These are phyloP conservation scores for Meandrina meandrites DNA, from an alignment of 92 coral and sea anemone species.

Conservation along the genomic window DNA sequence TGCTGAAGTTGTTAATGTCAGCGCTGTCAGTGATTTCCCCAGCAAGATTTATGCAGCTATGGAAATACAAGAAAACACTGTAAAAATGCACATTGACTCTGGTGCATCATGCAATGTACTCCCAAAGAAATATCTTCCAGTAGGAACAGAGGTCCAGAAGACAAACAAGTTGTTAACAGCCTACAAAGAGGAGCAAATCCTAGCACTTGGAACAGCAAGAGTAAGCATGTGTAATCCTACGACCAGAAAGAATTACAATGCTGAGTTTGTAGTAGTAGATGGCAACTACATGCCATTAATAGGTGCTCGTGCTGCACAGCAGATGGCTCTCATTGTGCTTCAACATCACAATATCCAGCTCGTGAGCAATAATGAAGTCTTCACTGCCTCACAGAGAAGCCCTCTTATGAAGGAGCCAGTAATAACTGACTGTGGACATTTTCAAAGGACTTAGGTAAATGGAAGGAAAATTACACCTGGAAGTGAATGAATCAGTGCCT, in stretches of 20 bases:
- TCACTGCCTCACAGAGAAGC: too few species aligned
- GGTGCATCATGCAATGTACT: constrained; percentile 33
- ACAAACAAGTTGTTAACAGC: constrained; percentile 6
- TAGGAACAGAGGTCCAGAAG: constrained; percentile 10
- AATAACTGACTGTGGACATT: too few species aligned
- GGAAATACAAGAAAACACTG: constrained; percentile 18
- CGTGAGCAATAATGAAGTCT: too few species aligned
- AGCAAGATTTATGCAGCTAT: constrained; percentile 21
- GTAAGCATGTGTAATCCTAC: too few species aligned
- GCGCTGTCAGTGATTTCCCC: neutral
- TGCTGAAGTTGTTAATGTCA: neutral
- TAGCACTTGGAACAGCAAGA: too few species aligned
- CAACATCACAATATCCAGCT: too few species aligned
- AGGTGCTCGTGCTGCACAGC: too few species aligned
- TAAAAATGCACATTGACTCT: constrained; percentile 28
- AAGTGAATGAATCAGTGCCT: constrained; percentile 27
- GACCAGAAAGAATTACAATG: too few species aligned
- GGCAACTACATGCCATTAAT: too few species aligned
- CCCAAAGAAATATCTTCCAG: constrained; percentile 12
- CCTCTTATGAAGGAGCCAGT: too few species aligned
- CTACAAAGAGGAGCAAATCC: constrained; percentile 23
- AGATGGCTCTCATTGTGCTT: too few species aligned
- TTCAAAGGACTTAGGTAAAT: constrained; percentile 34
- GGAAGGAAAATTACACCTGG: constrained; percentile 37
- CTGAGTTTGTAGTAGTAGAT: too few species aligned